These are phyloP conservation scores for Acridotheres tristis DNA, from an alignment of 2,797 vertebrate species.

Conservation along the genomic window DNA sequence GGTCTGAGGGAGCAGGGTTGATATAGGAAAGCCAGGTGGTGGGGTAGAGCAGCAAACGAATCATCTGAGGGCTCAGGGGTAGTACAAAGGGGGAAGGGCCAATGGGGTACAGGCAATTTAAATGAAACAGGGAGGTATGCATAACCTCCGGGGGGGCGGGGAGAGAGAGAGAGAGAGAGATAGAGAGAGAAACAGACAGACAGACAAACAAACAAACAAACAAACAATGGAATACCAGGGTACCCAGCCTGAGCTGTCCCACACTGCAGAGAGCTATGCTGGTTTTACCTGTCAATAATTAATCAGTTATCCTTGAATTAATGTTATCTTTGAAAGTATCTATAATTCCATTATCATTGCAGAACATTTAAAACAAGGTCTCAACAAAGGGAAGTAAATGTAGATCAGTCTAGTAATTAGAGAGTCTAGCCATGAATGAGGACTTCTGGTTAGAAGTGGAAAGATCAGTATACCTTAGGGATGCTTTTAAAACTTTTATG, in stretches of 20 bases:
- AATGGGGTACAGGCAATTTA: too few relatives aligned
- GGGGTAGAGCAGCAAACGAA: too few relatives aligned
- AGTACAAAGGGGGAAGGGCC: too few relatives aligned
- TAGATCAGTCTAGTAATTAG: background rate
- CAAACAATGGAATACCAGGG: accelerated
- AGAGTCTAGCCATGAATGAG: background rate
- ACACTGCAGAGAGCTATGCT: accelerated
- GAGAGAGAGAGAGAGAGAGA: too few relatives aligned
- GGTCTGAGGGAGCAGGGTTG: too few relatives aligned
- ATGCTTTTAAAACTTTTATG: background rate
- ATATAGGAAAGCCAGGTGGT: too few relatives aligned
- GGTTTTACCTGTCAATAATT: background rate
- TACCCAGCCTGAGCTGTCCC: background rate
- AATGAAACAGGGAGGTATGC: too few relatives aligned
- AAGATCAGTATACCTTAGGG: background rate
- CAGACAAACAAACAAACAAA: too few relatives aligned
- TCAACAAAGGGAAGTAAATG: accelerated
- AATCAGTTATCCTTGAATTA: background rate
- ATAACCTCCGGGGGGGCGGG: too few relatives aligned
- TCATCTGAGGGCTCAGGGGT: too few relatives aligned
- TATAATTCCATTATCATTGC: background rate
- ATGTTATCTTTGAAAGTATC: background rate
- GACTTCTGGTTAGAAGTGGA: background rate
- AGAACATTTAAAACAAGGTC: background rate
- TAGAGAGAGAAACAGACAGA: too few relatives aligned